Percentiles rank a stretch among this genome's conserved stretches.
Conservation (phyloP, 2,797 vertebrate genomes). For the Rhyacichthys aspro region DNA sequence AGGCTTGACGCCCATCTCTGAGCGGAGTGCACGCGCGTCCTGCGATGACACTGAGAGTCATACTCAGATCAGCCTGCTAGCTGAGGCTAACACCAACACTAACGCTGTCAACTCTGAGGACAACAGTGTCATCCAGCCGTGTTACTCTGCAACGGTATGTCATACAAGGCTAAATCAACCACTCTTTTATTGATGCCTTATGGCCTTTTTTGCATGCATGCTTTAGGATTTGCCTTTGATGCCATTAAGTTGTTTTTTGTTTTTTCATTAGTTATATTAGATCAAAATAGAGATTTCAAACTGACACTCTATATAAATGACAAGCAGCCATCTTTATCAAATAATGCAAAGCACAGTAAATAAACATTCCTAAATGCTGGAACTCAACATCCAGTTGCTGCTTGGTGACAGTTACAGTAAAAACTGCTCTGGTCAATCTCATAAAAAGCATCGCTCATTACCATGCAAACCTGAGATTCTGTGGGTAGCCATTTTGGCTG, state of each 20-base stretch:
- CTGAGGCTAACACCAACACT: slow-evolving; percentile 48
- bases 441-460: slow-evolving; percentile 38
- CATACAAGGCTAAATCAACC: neutral
- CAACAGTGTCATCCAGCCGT: slow-evolving; percentile 44
- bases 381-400: slow-evolving; percentile 19
- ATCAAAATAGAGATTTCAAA: no score
- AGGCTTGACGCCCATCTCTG: slow-evolving; percentile 68
- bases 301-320: no score
- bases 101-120: slow-evolving; percentile 53
- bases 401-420: slow-evolving; percentile 22
- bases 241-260: neutral
- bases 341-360: neutral
- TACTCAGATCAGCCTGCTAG: slow-evolving; percentile 67
- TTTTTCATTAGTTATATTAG: no score
- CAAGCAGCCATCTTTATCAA: no score
- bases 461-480: slow-evolving; percentile 55
- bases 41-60: slow-evolving; percentile 72
- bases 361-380: neutral
- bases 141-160: slow-evolving; percentile 64
- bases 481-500: slow-evolving; percentile 53
- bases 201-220: neutral
- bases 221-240: neutral
- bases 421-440: slow-evolving; percentile 13
- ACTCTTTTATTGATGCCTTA: neutral
- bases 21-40: slow-evolving; percentile 62